Evolutionary conservation across 1,140 invertebrate species (phyloP).

Genomic region (Branchinecta lindahli): DNA sequence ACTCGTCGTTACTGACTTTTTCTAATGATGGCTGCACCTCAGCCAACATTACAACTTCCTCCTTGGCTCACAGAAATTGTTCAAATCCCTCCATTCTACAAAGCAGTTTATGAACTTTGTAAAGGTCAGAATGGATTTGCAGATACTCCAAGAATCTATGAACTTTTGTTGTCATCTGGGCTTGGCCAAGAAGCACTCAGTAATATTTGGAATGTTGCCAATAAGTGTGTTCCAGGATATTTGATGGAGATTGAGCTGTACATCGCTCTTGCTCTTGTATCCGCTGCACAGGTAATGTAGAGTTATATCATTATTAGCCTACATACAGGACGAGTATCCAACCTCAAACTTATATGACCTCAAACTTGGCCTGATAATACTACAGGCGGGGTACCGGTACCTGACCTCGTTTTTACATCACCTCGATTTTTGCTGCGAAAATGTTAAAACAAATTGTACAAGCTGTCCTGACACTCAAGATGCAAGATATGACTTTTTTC

Average conservation of each 20-base stretch:
- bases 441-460: too few relatives aligned
- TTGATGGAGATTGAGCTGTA: constrained; percentile 6
- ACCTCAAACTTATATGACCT: too few relatives aligned
- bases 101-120: not conserved
- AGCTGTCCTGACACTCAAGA: too few relatives aligned
- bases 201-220: not conserved
- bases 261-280: not conserved
- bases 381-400: too few relatives aligned
- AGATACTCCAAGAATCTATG: not conserved
- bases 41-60: not conserved
- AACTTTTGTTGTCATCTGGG: not conserved
- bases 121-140: not conserved
- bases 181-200: not conserved
- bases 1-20: too few relatives aligned
- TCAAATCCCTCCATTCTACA: not conserved
- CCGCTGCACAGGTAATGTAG: not conserved
- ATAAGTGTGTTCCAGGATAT: constrained; percentile 6
- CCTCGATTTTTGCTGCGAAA: too few relatives aligned
- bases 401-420: too few relatives aligned
- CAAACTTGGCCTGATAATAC: too few relatives aligned
- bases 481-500: too few relatives aligned
- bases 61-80: not conserved
- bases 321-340: too few relatives aligned
- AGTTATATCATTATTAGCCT: too few relatives aligned
- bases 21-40: too few relatives aligned